Percentiles rank a stretch among this genome's conserved stretches.
Conservation (phyloP, 2,113 vertebrate genomes). For the Esox niger region DNA sequence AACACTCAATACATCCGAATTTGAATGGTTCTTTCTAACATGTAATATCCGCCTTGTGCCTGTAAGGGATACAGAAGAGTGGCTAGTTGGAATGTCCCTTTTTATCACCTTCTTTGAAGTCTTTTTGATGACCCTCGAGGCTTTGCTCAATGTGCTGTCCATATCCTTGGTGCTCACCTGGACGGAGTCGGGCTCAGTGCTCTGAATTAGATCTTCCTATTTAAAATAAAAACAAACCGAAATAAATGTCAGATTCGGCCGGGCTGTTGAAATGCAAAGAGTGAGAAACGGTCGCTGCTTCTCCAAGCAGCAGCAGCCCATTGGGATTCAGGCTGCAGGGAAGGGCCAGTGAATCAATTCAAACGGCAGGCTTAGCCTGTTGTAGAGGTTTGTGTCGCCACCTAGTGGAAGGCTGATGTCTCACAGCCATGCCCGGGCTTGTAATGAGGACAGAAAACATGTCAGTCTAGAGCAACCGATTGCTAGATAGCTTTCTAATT, state of each 20-base stretch:
- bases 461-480: constrained; percentile 1
- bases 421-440: background rate
- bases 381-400: constrained; percentile 48
- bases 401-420: constrained; percentile 39
- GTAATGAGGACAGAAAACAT: constrained; percentile 5
- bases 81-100: no score
- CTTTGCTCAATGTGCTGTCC: constrained; percentile 98
- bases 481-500: background rate
- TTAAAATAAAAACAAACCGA: constrained; percentile 23
- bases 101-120: constrained; percentile 96
- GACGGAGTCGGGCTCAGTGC: constrained; percentile 87
- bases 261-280: constrained; percentile 32
- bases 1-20: background rate
- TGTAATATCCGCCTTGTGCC: background rate
- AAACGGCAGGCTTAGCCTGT: constrained; percentile 40
- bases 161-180: constrained; percentile 98
- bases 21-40: no score
- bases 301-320: constrained; percentile 26
- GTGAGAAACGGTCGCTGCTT: background rate
- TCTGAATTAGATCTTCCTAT: constrained; percentile 93
- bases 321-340: constrained; percentile 62
- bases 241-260: constrained; percentile 14
- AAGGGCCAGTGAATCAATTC: constrained; percentile 50
- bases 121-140: constrained; percentile 96
- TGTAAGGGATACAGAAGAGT: no score